A percentile compares a stretch with the other conserved stretches of the same genome.
Conservation (phyloP, 2,797 vertebrate genomes). For the Threskiornis aethiopicus region DNA sequence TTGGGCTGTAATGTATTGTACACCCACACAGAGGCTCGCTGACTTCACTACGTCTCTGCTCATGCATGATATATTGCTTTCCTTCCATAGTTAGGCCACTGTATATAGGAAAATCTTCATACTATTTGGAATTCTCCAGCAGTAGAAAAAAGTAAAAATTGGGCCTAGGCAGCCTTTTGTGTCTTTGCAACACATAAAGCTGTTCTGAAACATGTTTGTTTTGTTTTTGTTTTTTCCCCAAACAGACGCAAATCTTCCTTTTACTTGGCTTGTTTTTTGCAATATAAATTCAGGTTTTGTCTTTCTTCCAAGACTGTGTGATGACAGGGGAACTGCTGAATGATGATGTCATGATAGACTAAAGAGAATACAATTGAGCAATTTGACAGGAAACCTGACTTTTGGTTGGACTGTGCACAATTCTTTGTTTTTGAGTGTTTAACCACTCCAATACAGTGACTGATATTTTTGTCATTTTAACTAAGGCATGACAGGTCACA, state of each 20-base stretch:
- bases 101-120: neutral
- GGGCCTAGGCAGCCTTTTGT: neutral
- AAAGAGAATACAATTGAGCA: slow-evolving; percentile 59
- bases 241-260: neutral
- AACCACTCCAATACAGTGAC: neutral
- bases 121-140: neutral
- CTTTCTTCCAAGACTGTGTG: neutral
- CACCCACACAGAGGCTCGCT: neutral
- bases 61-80: neutral
- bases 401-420: neutral
- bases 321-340: slow-evolving; percentile 40
- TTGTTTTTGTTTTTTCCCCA: neutral
- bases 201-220: neutral
- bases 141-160: neutral
- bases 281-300: slow-evolving; percentile 19
- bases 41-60: neutral
- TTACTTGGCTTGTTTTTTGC: neutral
- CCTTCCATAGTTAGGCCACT: neutral
- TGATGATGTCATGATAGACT: slow-evolving; percentile 39
- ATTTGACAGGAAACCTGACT: slow-evolving; percentile 54
- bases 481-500: neutral
- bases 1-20: neutral
- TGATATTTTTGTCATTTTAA: neutral
- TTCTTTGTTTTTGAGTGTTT: slow-evolving; percentile 8
- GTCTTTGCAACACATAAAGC: neutral